These are phyloP conservation scores for Eudorcas thomsonii DNA, from an alignment of 2,113 vertebrate species.

Conservation along the genomic window DNA sequence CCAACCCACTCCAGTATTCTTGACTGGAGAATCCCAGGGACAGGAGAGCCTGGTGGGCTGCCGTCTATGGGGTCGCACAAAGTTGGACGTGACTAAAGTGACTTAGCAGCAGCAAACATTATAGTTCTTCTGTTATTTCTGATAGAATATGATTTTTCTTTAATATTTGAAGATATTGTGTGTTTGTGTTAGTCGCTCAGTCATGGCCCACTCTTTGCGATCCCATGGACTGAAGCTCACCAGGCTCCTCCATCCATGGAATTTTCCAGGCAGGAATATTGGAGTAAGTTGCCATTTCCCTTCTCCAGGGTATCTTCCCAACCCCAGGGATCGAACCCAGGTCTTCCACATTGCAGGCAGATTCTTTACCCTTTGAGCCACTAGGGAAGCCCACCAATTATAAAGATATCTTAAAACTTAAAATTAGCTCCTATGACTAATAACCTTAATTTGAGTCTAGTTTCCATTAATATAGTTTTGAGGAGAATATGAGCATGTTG, in stretches of 20 bases:
- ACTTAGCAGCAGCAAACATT: background rate
- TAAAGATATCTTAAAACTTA: background rate
- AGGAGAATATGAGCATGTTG: background rate
- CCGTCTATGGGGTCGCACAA: rapidly evolving
- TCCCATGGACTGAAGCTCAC: background rate
- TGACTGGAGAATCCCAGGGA: background rate
- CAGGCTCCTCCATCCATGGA: background rate
- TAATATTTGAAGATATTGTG: background rate
- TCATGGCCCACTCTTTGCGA: background rate
- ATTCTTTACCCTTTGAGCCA: background rate
- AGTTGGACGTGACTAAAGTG: background rate
- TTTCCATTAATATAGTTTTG: background rate
- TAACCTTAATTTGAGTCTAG: background rate
- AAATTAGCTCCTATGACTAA: background rate
- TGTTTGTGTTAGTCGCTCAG: background rate
- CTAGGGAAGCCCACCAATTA: background rate
- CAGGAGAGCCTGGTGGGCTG: background rate
- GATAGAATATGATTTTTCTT: background rate
- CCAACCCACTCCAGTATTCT: background rate
- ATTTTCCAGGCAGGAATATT: background rate
- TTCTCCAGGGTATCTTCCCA: background rate
- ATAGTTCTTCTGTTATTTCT: conserved; percentile 4
- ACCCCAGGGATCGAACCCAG: background rate
- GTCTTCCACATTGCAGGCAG: background rate
- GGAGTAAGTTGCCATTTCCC: background rate